A percentile compares a stretch with the other conserved stretches of the same genome.
phyloP scores from a whole-genome alignment of 2,888 invertebrate genomes.

The Rhopalosiphum nymphaeae region DNA sequence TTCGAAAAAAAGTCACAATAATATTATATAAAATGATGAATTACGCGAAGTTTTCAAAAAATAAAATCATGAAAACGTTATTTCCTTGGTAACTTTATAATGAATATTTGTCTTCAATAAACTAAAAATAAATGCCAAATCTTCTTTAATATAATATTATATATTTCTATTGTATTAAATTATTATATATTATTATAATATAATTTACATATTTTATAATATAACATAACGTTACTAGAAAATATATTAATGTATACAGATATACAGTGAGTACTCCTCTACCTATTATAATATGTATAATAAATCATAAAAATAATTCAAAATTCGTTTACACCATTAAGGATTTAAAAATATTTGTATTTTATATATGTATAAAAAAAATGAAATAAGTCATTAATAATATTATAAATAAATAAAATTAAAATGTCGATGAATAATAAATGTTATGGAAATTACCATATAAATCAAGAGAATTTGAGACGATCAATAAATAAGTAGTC shows the following conservation, averaged over 20 bases:
- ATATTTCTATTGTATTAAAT: background rate
- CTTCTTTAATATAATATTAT: background rate
- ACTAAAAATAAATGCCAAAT: background rate
- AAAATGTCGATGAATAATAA: background rate
- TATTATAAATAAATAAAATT: background rate
- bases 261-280: background rate
- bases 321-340: background rate
- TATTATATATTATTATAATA: background rate
- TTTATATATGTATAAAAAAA: background rate
- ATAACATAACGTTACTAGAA: background rate
- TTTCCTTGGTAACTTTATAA: background rate
- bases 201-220: background rate
- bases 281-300: background rate
- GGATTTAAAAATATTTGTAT: background rate
- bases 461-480: background rate
- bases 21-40: background rate
- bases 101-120: background rate
- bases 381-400: background rate
- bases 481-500: background rate
- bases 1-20: background rate
- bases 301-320: background rate
- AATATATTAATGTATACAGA: background rate
- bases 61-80: background rate
- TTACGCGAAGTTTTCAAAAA: background rate
- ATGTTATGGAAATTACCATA: background rate